Conservation (phyloP, 2,888 invertebrate genomes). For the Mechanitis messenoides region DNA sequence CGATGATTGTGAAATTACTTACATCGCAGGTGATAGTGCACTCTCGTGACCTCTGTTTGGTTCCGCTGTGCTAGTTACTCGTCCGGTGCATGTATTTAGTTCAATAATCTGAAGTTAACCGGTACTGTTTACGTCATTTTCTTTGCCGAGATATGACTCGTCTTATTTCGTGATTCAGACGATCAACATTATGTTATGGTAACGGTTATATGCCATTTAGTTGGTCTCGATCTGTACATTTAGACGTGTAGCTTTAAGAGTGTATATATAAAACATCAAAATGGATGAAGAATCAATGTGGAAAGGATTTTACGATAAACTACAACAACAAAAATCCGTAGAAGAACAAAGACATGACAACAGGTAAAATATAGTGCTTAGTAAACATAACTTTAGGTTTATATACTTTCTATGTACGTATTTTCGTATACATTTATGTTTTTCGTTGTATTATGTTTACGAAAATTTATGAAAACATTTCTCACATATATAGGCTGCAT, state of each 20-base stretch:
- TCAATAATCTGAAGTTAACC: conserved; percentile 40
- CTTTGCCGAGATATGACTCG: conserved; percentile 56
- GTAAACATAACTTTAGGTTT: conserved; percentile 32
- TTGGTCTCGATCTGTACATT: conserved; percentile 13
- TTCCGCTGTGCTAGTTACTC: conserved; percentile 24
- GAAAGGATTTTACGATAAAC: conserved; percentile 83
- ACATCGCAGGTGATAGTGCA: too few relatives aligned
- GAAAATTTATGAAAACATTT: too few relatives aligned
- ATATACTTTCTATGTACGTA: too few relatives aligned
- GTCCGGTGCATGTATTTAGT: conserved; percentile 34
- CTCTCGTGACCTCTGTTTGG: conserved; percentile 40
- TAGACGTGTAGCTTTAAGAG: conserved; percentile 12
- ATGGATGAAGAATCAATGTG: conserved; percentile 87
- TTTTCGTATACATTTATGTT: too few relatives aligned
- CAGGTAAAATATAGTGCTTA: conserved; percentile 62
- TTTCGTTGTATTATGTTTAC: too few relatives aligned
- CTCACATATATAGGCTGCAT: too few relatives aligned
- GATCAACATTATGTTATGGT: conserved; percentile 44
- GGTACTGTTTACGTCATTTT: conserved; percentile 62
- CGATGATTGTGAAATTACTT: not conserved
- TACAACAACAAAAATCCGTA: conserved; percentile 78
- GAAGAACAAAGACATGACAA: conserved; percentile 81
- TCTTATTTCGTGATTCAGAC: conserved; percentile 55
- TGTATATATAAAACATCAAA: conserved; percentile 13
- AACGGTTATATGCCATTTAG: conserved; percentile 12